Base-by-base conservation (phyloP, 2,797 vertebrate species). In the Acrossocheilus wenchowensis region DNA sequence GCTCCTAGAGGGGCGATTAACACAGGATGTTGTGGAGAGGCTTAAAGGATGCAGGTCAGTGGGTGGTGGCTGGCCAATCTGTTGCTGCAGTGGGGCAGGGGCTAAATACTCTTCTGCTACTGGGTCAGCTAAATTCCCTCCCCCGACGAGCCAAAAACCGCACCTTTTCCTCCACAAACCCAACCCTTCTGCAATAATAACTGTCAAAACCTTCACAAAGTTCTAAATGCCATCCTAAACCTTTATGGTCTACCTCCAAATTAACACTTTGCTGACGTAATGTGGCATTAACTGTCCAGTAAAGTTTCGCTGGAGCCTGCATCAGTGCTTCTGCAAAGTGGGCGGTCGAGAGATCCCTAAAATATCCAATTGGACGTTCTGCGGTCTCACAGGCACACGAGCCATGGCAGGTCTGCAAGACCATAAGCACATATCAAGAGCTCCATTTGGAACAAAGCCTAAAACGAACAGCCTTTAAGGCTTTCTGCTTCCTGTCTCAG, bases 11-110 rank as follows among this genome's bases (percentile, higher is more conserved):
- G 50, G 15, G 30, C 19, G 66, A 73, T 89, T 82, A 85, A 82
- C 43, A 77, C 60, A 79, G 85, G 83, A 90, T 81, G 87, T 74
- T 89, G 80, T 64, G 88, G 78, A 85, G 82, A 82, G 86, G 90
- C 89, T 94, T 92, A 92, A 88, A 54, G 78, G 87, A 92, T 92
- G 88, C 87, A 90, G 91, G 91, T 92, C 92, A 92, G 57, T 88
- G 84, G 57, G 88, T 80, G 88, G 85, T 87, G 68, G 62, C 87
- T 78, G 81, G 57, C 54, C 86, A 87, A 83, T 85, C 80, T 79
- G 78, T 73, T 64, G 62, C 86, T 78, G 14, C 54, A 41, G 12
- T 62, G 66, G 21, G 48, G 73, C 54, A 43, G 48, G 48, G 71
- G 68, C 71, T 74, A 57, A 84, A 54, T 69, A 60, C 9, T 54